Percentiles rank a stretch among this genome's conserved stretches.
phyloP scores from a whole-genome alignment of 2,797 vertebrate species.

The Dallia pectoralis region DNA sequence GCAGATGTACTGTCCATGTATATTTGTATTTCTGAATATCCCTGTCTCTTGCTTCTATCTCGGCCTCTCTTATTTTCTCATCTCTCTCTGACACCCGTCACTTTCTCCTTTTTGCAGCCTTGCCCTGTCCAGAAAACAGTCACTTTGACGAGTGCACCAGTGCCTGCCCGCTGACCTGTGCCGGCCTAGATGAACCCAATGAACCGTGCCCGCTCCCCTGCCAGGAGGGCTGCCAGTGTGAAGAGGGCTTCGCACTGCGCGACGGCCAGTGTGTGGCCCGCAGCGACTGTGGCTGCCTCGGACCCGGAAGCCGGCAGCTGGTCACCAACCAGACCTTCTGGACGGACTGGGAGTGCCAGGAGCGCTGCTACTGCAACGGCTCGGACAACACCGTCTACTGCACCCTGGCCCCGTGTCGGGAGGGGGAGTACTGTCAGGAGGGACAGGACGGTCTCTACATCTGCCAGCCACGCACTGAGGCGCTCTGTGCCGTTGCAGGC shows the following conservation, averaged over 20 bases:
- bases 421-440: slow-evolving; percentile 90
- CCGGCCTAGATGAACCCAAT: slow-evolving; percentile 74
- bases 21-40: not conserved
- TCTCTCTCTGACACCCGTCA: not conserved
- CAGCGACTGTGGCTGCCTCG: slow-evolving; percentile 88
- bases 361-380: slow-evolving; percentile 95
- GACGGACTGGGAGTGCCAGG: slow-evolving; percentile 92
- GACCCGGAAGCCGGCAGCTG: slow-evolving; percentile 81
- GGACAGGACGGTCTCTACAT: slow-evolving; percentile 78
- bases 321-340: slow-evolving; percentile 94
- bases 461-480: slow-evolving; percentile 86
- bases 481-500: slow-evolving; percentile 87
- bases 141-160: slow-evolving; percentile 94
- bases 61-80: not conserved
- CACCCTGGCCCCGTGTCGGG: slow-evolving; percentile 80
- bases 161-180: slow-evolving; percentile 87
- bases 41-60: not conserved
- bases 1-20: not conserved
- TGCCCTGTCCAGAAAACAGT: slow-evolving; percentile 91
- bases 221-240: slow-evolving; percentile 90
- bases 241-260: slow-evolving; percentile 84
- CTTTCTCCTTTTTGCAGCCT: slow-evolving; percentile 69
- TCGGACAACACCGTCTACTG: slow-evolving; percentile 94
- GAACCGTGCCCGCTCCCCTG: slow-evolving; percentile 82
- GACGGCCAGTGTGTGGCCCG: slow-evolving; percentile 82